phyloP scores from a whole-genome alignment of 2,113 vertebrate species.

The Sterrhoptilus dennistouni region DNA sequence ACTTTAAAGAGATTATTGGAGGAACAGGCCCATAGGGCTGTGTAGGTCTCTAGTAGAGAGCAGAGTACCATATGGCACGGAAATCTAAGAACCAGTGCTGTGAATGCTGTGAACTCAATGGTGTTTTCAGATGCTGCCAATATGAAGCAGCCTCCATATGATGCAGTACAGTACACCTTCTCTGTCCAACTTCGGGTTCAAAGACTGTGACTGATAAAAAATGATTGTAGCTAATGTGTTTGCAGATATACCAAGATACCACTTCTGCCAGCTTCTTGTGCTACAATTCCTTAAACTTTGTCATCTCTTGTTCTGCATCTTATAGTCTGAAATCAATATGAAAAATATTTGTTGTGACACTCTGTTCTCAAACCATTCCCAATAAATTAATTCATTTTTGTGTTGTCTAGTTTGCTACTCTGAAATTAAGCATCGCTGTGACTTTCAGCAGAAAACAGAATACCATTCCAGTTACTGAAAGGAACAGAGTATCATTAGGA shows the following conservation, averaged over 20 bases:
- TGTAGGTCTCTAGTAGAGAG: slow-evolving; percentile 13
- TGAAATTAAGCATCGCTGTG: background rate
- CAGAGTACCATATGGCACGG: slow-evolving; percentile 28
- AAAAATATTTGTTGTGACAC: background rate
- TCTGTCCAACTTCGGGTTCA: background rate
- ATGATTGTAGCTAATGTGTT: background rate
- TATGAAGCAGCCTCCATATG: background rate
- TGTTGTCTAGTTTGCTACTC: background rate
- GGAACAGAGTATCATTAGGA: background rate
- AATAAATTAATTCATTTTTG: background rate
- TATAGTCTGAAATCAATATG: background rate
- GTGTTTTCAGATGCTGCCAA: slow-evolving; percentile 26
- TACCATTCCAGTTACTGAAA: background rate
- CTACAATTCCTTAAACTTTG: background rate
- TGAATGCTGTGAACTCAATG: background rate
- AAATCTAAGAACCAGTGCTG: background rate
- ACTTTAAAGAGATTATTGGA: slow-evolving; percentile 61
- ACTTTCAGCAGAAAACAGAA: slow-evolving; percentile 25
- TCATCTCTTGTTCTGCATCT: background rate
- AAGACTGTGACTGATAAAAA: background rate
- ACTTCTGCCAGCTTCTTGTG: background rate
- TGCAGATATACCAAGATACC: background rate
- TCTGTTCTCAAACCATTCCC: background rate
- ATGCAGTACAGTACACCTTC: slow-evolving; percentile 1
- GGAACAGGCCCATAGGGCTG: slow-evolving; percentile 18